Evolutionary conservation across 2,113 vertebrate species (phyloP).

Genomic region (Larimichthys polyactis): DNA sequence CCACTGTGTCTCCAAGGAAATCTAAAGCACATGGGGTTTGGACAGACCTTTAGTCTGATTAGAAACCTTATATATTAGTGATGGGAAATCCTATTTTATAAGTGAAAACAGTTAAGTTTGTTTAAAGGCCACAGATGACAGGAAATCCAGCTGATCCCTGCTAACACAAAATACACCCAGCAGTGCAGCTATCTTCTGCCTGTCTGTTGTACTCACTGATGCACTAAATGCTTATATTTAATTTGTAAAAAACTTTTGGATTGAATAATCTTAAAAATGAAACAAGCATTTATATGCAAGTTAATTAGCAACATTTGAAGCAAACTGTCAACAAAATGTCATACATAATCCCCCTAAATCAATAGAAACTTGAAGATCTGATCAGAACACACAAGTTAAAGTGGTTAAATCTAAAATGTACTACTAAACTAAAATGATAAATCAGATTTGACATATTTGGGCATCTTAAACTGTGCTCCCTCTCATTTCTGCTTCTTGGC

Average conservation of each 20-base stretch:
- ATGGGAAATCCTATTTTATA: slow-evolving; percentile 50
- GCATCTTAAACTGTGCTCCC: too few relatives aligned
- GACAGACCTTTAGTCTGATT: slow-evolving; percentile 41
- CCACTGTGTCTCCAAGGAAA: slow-evolving; percentile 55
- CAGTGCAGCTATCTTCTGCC: neutral
- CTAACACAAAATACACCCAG: slow-evolving; percentile 21
- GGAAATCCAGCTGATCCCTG: slow-evolving; percentile 39
- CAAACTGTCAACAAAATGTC: too few relatives aligned
- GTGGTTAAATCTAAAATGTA: too few relatives aligned
- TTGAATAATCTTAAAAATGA: neutral
- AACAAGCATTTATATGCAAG: too few relatives aligned
- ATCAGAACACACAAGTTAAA: too few relatives aligned
- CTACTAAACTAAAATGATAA: too few relatives aligned
- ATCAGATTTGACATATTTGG: too few relatives aligned
- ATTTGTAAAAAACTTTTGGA: neutral
- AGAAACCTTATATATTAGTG: slow-evolving; percentile 30
- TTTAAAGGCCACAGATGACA: slow-evolving; percentile 40
- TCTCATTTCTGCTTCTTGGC: too few relatives aligned
- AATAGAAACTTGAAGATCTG: too few relatives aligned
- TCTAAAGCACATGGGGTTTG: slow-evolving; percentile 57
- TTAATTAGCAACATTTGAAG: neutral
- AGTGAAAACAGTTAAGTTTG: slow-evolving; percentile 45
- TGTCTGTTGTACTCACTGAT: neutral
- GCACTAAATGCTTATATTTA: neutral
- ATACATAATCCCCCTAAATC: too few relatives aligned